A percentile compares a stretch with the other conserved stretches of the same genome.
Evolutionary conservation across 2,797 vertebrate genomes (phyloP).

Genomic region (Scyliorhinus canicula): DNA sequence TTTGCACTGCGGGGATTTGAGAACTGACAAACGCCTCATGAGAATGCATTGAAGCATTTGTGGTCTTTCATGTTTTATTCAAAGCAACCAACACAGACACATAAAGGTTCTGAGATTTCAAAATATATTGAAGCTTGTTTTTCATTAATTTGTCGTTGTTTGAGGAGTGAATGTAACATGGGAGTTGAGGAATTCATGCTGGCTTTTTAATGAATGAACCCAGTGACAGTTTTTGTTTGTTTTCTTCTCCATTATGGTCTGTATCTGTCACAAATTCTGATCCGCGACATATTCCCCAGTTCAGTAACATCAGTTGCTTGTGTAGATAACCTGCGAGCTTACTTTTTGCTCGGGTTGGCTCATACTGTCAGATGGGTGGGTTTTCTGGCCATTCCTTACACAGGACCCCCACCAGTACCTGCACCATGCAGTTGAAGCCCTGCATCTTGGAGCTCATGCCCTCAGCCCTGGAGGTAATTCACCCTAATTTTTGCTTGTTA

Average conservation of each 20-base stretch:
- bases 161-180: neutral
- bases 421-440: too few relatives aligned
- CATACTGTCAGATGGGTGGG: neutral
- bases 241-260: neutral
- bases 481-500: too few relatives aligned
- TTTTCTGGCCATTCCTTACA: too few relatives aligned
- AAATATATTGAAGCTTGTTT: neutral
- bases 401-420: too few relatives aligned
- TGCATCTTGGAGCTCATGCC: too few relatives aligned
- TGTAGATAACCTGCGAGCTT: neutral
- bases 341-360: neutral
- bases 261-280: neutral
- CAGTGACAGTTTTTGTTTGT: neutral
- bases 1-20: neutral
- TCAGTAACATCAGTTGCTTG: too few relatives aligned
- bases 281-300: neutral
- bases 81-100: neutral
- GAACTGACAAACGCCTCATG: neutral
- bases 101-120: neutral
- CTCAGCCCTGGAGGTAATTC: too few relatives aligned
- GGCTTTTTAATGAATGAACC: neutral
- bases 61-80: neutral
- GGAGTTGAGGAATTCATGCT: neutral
- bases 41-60: neutral
- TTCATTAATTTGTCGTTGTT: neutral